Evolutionary conservation across 2,113 vertebrate genomes (phyloP), one percentile per base, ranked within the genome.

Genomic region (Phyllostomus hastatus): DNA sequence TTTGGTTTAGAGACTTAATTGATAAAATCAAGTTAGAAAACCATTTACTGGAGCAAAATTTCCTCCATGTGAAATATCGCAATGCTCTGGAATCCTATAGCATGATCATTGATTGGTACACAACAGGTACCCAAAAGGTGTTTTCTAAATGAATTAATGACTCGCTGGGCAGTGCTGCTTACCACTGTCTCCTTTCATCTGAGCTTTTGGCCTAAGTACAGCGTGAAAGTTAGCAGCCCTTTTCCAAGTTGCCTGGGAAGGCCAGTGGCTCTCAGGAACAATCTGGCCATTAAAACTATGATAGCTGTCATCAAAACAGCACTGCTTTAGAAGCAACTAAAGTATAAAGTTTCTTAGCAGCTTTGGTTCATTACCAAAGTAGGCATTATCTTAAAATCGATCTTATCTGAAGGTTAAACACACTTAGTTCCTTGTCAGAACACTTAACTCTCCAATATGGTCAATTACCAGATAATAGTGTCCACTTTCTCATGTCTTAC

Each of bases 391-490:
- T 97, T 97, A 94, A 95, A 98, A 98, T 98, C 97, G 97, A 98
- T 98, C 97, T 97, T 97, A 97, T 94, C 97, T 97, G 59, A 87
- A 79, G 66, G 97, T 98, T 98, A 98, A 99, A 98, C 97, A 98
- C 98, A 94, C 95, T 82, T 94, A 97, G 97, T 91, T 97, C 95
- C 97, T 97, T 98, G 96, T 98, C 98, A 98, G 91, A 92, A 93
- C 95, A 96, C 96, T 98, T 98, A 98, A 89, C 95, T 98, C 88
- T 98, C 95, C 98, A 98, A 67, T 97, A 97, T 59, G 97, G 98
- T 96, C 98, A 98, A 98, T 98, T 98, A 98, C 94, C n/a, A 94
- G 98, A 57, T 98, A 98, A 98, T 94, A 98, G 96, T 75, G 96
- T 97, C 97, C 97, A 97, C 97, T 98, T 98, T 98, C 95, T 98